phyloP scores from a whole-genome alignment of 2,888 invertebrate genomes.

The Aradus depressus region DNA sequence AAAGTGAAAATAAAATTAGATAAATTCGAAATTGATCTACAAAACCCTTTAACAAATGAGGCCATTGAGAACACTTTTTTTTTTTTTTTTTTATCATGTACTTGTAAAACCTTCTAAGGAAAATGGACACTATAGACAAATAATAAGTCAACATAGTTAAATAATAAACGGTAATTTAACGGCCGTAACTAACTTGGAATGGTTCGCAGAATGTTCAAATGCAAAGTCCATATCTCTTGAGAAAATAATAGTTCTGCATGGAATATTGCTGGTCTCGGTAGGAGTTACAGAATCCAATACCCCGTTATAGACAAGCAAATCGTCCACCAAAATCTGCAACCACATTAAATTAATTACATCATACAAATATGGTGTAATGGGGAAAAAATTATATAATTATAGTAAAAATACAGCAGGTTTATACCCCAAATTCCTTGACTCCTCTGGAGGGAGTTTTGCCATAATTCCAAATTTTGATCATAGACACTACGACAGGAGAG shows the following conservation, averaged over 20 bases:
- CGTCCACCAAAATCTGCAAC: constrained; percentile 63
- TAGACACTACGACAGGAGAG: constrained; percentile 56
- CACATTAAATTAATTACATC: not conserved
- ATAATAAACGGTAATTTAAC: too few relatives aligned
- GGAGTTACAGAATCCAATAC: constrained; percentile 39
- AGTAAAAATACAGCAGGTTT: not conserved
- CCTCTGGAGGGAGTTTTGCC: constrained; percentile 64
- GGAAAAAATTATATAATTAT: not conserved
- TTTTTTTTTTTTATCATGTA: constrained; percentile 3
- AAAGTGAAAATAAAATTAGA: constrained; percentile 6
- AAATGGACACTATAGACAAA: too few relatives aligned
- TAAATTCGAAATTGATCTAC: constrained; percentile 19
- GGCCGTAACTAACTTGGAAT: too few relatives aligned
- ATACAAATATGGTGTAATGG: not conserved
- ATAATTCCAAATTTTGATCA: constrained; percentile 74
- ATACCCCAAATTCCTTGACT: constrained; percentile 69
- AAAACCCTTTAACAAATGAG: too few relatives aligned
- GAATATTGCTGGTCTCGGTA: constrained; percentile 23
- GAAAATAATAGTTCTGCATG: constrained; percentile 35
- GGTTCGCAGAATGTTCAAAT: too few relatives aligned
- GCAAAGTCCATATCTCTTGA: constrained; percentile 30
- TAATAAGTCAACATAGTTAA: too few relatives aligned
- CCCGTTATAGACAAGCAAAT: constrained; percentile 67
- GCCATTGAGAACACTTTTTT: constrained; percentile 10
- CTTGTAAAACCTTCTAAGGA: too few relatives aligned